Percentiles rank a stretch among this genome's conserved stretches.
Conservation (phyloP, 1,140 invertebrate species). For the Diplogasteroides magnus region DNA sequence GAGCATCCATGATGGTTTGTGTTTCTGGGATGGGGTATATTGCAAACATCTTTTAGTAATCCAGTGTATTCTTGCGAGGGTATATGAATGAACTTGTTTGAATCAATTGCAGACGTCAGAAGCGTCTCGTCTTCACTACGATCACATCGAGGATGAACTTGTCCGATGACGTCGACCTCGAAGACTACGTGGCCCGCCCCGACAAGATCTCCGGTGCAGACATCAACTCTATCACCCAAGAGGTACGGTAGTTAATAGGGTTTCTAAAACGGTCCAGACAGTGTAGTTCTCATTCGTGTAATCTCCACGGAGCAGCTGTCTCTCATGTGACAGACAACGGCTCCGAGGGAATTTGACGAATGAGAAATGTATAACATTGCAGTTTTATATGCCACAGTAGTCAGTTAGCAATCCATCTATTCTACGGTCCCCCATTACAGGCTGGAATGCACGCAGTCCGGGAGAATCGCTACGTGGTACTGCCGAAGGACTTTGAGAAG, state of each 20-base stretch:
- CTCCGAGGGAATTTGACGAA: too few species aligned
- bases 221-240: slow-evolving; percentile 98
- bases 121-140: slow-evolving; percentile 94
- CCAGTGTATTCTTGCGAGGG: too few species aligned
- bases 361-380: too few species aligned
- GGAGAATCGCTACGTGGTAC: slow-evolving; percentile 95
- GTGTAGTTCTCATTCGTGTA: too few species aligned
- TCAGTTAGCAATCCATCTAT: too few species aligned
- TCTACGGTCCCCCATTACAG: slow-evolving; percentile 57
- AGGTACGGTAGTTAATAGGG: slow-evolving; percentile 63
- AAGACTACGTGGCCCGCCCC: slow-evolving; percentile 95
- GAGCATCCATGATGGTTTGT: neutral
- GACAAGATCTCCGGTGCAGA: slow-evolving; percentile 98
- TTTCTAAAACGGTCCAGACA: neutral
- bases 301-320: too few species aligned
- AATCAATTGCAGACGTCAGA: slow-evolving; percentile 71
- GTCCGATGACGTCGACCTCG: slow-evolving; percentile 94
- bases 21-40: too few species aligned
- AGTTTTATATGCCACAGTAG: slow-evolving; percentile 8
- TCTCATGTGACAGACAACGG: too few species aligned
- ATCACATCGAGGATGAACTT: slow-evolving; percentile 98
- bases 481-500: slow-evolving; percentile 98
- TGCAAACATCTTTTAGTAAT: too few species aligned
- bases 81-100: too few species aligned
- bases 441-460: slow-evolving; percentile 89